Conservation (phyloP, 1,140 invertebrate genomes). For the Diprion similis region DNA sequence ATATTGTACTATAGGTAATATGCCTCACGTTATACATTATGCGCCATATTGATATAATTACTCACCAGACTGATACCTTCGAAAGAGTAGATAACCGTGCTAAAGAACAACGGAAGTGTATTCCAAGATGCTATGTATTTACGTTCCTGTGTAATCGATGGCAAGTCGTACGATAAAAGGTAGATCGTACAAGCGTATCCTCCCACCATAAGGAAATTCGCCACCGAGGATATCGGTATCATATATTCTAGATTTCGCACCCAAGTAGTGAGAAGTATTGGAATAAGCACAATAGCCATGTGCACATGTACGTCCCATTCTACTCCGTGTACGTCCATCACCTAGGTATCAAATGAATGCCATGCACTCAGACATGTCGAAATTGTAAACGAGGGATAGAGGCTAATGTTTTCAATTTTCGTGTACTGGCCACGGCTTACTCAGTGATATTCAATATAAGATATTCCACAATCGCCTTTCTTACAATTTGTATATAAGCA, state of each 20-base stretch:
- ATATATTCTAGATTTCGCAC: conserved; percentile 80
- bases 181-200: conserved; percentile 76
- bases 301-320: conserved; percentile 69
- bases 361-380: conserved; percentile 18
- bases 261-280: conserved; percentile 76
- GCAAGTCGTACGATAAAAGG: conserved; percentile 71
- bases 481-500: too few species aligned
- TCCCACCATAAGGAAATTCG: conserved; percentile 73
- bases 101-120: conserved; percentile 75
- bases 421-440: background rate
- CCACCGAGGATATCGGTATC: conserved; percentile 74
- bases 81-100: conserved; percentile 80
- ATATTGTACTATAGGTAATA: too few species aligned
- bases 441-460: background rate
- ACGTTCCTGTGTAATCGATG: conserved; percentile 62
- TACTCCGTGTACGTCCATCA: conserved; percentile 68
- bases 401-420: background rate
- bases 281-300: conserved; percentile 74
- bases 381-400: background rate
- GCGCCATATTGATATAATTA: background rate
- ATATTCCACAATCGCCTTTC: background rate
- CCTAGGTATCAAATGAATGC: conserved; percentile 57
- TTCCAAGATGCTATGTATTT: conserved; percentile 65
- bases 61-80: conserved; percentile 81
- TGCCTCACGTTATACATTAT: too few species aligned